These are phyloP conservation scores for Ametastegia equiseti DNA, from an alignment of 2,888 invertebrate species.

Conservation along the genomic window DNA sequence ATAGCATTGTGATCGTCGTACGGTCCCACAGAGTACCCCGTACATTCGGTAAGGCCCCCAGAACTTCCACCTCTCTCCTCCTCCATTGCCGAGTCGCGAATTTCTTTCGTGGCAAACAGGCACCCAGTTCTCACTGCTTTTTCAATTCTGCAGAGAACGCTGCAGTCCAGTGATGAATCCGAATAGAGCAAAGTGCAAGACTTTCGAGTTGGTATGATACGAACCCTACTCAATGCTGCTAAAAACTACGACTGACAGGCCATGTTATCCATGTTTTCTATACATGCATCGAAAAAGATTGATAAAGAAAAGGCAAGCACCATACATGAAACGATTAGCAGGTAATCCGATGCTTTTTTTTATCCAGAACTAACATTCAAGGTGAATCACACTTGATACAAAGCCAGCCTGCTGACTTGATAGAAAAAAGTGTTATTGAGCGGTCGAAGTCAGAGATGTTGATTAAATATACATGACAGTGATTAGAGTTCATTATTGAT, in stretches of 20 bases:
- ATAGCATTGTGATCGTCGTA: conserved; percentile 59
- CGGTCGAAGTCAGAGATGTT: no score
- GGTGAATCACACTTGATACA: no score
- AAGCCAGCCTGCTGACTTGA: no score
- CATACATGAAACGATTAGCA: no score
- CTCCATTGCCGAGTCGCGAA: neutral
- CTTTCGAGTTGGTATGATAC: neutral
- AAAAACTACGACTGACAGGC: no score
- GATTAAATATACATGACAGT: neutral
- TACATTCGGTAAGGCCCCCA: conserved; percentile 62
- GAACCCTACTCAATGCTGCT: no score
- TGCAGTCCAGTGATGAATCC: neutral
- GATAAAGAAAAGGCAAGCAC: no score
- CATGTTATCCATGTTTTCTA: no score
- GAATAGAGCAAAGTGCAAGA: neutral
- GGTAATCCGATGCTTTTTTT: no score
- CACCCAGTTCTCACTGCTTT: neutral
- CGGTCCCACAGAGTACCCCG: conserved; percentile 57
- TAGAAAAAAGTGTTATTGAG: no score
- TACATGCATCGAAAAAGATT: no score
- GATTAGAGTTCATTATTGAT: neutral
- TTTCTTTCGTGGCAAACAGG: neutral
- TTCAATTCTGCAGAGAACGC: neutral
- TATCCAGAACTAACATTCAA: no score
- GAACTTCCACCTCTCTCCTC: conserved; percentile 55